phyloP scores from a whole-genome alignment of 2,113 vertebrate species.

The Callopanchax toddi region DNA sequence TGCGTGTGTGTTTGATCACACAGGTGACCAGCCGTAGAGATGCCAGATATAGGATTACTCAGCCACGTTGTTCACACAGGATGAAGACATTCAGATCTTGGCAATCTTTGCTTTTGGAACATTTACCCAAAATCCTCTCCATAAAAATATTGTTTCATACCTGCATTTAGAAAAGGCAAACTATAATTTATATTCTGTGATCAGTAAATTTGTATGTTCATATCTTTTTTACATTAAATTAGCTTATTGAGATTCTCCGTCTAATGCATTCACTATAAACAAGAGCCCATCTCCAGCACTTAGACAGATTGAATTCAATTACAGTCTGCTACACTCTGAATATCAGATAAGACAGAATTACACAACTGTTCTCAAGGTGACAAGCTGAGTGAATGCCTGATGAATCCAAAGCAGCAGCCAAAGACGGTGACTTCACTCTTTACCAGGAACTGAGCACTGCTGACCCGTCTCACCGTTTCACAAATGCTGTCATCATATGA shows the following conservation, averaged over 20 bases:
- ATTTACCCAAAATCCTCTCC: too few species aligned
- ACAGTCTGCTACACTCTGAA: slow-evolving; percentile 58
- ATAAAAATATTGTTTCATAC: background rate
- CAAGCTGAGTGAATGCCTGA: slow-evolving; percentile 61
- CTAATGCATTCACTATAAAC: slow-evolving; percentile 53
- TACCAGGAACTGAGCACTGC: slow-evolving; percentile 39
- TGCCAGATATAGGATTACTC: too few species aligned
- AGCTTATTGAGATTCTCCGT: slow-evolving; percentile 29
- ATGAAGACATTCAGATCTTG: slow-evolving; percentile 36
- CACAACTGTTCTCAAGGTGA: slow-evolving; percentile 69
- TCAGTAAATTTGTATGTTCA: background rate
- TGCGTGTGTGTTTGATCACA: too few species aligned
- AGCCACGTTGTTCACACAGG: too few species aligned
- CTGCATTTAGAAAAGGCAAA: background rate
- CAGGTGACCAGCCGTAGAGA: too few species aligned
- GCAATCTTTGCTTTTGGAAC: too few species aligned
- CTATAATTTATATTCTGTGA: too few species aligned
- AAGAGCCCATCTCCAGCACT: slow-evolving; percentile 57
- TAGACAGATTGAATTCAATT: slow-evolving; percentile 66
- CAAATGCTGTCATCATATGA: slow-evolving; percentile 25
- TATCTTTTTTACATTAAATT: slow-evolving; percentile 25
- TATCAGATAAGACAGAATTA: slow-evolving; percentile 68
- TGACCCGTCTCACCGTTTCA: slow-evolving; percentile 42
- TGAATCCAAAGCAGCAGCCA: slow-evolving; percentile 66
- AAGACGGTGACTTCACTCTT: slow-evolving; percentile 50